Percentiles rank a stretch among this genome's conserved stretches.
phyloP scores from a whole-genome alignment of 2,888 invertebrate genomes.

The Merodon equestris region DNA sequence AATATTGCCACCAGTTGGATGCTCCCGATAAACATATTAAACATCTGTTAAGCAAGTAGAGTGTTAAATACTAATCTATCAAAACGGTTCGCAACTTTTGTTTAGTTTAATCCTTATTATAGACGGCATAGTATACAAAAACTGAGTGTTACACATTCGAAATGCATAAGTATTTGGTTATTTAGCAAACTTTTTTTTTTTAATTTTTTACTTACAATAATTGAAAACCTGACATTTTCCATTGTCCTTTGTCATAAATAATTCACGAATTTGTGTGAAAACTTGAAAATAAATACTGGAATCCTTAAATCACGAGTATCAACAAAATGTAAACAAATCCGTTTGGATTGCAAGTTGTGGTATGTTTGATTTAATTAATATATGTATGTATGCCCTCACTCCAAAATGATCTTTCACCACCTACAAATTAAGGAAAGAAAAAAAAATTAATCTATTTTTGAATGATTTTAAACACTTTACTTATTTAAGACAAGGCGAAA shows the following conservation, averaged over 20 bases:
- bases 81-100: no score
- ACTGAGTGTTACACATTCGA: neutral
- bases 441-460: conserved; percentile 54
- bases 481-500: conserved; percentile 6
- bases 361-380: conserved; percentile 59
- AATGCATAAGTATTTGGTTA: neutral
- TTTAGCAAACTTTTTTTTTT: neutral
- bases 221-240: conserved; percentile 79
- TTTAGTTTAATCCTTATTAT: no score
- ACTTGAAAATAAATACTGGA: no score
- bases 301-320: conserved; percentile 30
- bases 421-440: neutral
- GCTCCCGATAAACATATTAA: no score
- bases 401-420: conserved; percentile 44
- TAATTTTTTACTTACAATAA: conserved; percentile 76
- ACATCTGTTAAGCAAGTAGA: no score
- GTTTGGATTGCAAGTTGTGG: conserved; percentile 34
- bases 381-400: conserved; percentile 29
- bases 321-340: conserved; percentile 49
- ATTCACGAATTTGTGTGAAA: no score
- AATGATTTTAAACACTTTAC: conserved; percentile 26
- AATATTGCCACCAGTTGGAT: no score
- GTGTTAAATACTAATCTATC: no score
- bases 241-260: conserved; percentile 67
- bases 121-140: no score